Conservation (phyloP, 2,797 vertebrate species). For the Muraenolepis orangiensis region DNA sequence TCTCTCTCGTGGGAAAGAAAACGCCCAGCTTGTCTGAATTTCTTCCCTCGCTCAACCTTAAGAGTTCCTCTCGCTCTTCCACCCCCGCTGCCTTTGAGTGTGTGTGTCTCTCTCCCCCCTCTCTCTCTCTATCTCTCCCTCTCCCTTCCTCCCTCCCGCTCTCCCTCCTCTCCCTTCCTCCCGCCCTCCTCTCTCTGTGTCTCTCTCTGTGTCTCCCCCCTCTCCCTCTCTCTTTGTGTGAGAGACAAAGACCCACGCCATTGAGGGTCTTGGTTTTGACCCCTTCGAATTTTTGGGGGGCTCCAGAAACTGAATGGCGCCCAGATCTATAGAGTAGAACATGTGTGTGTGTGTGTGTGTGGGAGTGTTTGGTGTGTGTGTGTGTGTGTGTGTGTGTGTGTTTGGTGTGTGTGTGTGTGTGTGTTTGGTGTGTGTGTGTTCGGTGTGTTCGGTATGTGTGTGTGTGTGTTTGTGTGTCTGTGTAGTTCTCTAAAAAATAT, state of each 20-base stretch:
- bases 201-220: neutral
- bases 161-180: too few species aligned
- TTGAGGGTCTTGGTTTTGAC: conserved; percentile 9
- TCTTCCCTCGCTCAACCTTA: neutral
- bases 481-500: neutral
- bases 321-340: neutral
- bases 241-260: conserved; percentile 4
- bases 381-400: conserved; percentile 4
- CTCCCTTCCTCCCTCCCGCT: neutral
- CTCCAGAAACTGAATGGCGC: neutral
- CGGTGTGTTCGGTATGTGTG: too few species aligned
- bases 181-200: neutral
- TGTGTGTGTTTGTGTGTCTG: neutral
- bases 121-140: neutral
- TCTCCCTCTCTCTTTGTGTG: neutral
- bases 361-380: conserved; percentile 1
- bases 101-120: neutral
- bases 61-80: neutral
- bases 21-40: neutral
- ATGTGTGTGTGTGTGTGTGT: neutral
- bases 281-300: neutral
- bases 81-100: neutral
- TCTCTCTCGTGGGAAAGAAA: neutral
- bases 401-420: neutral
- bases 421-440: too few species aligned